phyloP scores from a whole-genome alignment of 1,140 invertebrate species.

The Metaphire vulgaris region DNA sequence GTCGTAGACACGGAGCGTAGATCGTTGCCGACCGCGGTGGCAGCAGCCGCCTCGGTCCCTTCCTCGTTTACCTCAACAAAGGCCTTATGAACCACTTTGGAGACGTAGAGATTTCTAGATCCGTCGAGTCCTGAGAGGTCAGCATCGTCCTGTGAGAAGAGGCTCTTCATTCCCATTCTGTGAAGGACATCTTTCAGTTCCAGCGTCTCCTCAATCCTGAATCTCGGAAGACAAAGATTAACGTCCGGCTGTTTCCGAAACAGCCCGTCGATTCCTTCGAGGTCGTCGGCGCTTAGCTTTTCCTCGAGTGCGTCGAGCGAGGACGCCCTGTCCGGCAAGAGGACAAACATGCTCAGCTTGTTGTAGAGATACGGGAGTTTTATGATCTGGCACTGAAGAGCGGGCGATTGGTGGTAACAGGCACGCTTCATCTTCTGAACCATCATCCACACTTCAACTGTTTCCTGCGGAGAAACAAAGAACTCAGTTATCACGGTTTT shows the following conservation, averaged over 20 bases:
- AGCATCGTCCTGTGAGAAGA: conserved; percentile 32
- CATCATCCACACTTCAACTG: conserved; percentile 41
- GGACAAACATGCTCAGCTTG: too few relatives aligned
- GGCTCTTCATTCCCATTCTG: conserved; percentile 32
- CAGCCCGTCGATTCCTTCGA: conserved; percentile 42
- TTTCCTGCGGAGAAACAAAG: conserved; percentile 39
- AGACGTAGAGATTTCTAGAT: conserved; percentile 35
- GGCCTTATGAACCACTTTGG: too few relatives aligned
- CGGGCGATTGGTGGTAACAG: conserved; percentile 24
- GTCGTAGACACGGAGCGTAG: conserved; percentile 3
- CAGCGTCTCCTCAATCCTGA: too few relatives aligned
- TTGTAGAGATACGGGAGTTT: conserved; percentile 65
- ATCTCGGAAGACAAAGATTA: too few relatives aligned
- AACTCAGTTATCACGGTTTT: conserved; percentile 54
- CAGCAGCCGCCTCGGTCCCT: conserved; percentile 51
- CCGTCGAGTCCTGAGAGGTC: conserved; percentile 38
- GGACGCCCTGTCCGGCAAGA: conserved; percentile 57
- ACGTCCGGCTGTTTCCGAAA: conserved; percentile 30
- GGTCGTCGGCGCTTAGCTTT: too few relatives aligned
- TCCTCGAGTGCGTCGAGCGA: conserved; percentile 49
- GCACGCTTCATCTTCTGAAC: conserved; percentile 49
- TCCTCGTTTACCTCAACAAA: too few relatives aligned
- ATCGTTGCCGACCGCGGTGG: conserved; percentile 35
- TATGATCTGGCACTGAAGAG: conserved; percentile 63
- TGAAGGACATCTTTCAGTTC: conserved; percentile 47